These are phyloP conservation scores for Taphrorychus bicolor DNA, from an alignment of 2,888 invertebrate species.

Conservation along the genomic window DNA sequence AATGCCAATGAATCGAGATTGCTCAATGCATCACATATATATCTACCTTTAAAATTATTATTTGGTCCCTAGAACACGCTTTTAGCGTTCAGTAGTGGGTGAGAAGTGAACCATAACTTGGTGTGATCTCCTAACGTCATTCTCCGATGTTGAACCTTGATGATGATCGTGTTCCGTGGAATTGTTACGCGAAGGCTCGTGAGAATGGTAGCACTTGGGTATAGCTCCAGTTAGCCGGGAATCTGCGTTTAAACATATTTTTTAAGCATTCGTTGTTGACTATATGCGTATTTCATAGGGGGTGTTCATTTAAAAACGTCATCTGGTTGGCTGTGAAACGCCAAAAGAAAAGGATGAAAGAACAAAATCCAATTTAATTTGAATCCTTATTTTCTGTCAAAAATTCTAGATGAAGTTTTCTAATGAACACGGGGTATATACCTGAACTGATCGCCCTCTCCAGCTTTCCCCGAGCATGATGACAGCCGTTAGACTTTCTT, in stretches of 20 bases:
- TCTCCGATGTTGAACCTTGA: conserved; percentile 51
- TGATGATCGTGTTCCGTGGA: conserved; percentile 52
- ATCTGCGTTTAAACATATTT: conserved; percentile 21
- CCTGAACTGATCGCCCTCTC: conserved; percentile 40
- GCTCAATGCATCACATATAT: not conserved
- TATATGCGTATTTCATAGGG: too few species aligned
- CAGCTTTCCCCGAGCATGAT: conserved; percentile 31
- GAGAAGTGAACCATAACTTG: conserved; percentile 48
- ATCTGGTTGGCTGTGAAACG: too few species aligned
- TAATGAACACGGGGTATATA: too few species aligned
- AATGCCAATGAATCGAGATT: not conserved
- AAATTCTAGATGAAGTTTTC: too few species aligned
- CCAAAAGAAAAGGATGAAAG: too few species aligned
- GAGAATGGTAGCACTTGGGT: conserved; percentile 40
- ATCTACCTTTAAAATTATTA: not conserved
- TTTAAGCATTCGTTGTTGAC: not conserved
- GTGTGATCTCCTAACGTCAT: conserved; percentile 51
- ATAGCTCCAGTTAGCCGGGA: conserved; percentile 35
- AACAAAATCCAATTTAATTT: not conserved
- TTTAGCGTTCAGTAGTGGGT: conserved; percentile 17
- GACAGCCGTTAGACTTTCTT: conserved; percentile 31
- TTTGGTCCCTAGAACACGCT: not conserved
- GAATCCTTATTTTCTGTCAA: not conserved
- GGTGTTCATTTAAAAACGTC: too few species aligned
- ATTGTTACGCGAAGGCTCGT: conserved; percentile 41